Evolutionary conservation across 2,797 vertebrate species (phyloP).

Genomic region (Vireo griseus): DNA sequence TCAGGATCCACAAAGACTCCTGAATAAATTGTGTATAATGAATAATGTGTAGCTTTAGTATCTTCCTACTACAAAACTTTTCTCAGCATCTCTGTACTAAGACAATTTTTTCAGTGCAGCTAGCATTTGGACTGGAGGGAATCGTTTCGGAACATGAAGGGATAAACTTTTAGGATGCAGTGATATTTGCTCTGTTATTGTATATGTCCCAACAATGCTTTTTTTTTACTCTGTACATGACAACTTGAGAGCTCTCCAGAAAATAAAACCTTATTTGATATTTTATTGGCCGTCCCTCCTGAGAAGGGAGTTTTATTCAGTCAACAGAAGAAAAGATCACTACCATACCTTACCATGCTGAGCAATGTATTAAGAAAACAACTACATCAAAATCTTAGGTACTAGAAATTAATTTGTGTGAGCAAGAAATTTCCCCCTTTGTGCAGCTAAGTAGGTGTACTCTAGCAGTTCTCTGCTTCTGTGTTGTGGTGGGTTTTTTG

Average conservation of each 20-base stretch:
- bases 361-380: background rate
- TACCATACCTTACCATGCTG: background rate
- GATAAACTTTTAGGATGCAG: constrained; percentile 22
- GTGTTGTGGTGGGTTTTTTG: background rate
- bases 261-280: background rate
- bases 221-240: background rate
- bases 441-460: background rate
- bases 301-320: background rate
- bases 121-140: background rate
- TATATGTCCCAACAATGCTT: background rate
- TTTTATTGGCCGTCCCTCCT: background rate
- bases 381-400: background rate
- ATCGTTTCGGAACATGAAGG: background rate
- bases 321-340: background rate
- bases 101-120: background rate
- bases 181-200: background rate
- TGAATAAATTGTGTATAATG: background rate
- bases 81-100: background rate
- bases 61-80: background rate
- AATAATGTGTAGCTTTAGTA: background rate
- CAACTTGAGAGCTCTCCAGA: background rate
- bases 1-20: background rate
- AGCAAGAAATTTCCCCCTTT: background rate
- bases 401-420: background rate
- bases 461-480: background rate